Evolutionary conservation across 2,113 vertebrate species (phyloP).

Genomic region (Ardeotis arabs): DNA sequence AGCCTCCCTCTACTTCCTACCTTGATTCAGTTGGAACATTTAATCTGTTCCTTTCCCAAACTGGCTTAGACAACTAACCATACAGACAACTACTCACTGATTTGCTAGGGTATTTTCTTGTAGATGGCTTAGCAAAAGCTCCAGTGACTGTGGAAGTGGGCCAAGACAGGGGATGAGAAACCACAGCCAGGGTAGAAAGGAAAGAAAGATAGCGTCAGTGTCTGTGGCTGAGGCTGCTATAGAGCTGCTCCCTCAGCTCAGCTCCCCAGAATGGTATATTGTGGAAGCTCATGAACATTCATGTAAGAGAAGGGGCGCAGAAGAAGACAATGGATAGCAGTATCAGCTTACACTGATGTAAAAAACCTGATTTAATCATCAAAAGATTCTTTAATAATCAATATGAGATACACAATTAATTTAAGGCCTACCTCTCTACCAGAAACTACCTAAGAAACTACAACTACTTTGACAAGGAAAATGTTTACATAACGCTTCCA

Average conservation of each 20-base stretch:
- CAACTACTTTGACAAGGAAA: background rate
- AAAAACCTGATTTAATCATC: background rate
- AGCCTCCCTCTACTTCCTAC: background rate
- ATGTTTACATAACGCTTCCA: rapidly evolving
- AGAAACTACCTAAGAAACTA: background rate
- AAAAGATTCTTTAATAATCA: background rate
- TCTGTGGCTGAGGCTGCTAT: rapidly evolving
- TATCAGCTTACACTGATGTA: background rate
- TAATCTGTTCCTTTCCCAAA: background rate
- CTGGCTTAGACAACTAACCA: background rate
- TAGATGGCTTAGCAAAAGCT: background rate
- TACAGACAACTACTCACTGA: background rate
- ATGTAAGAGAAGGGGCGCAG: background rate
- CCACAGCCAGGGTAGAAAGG: background rate
- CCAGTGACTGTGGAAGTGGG: background rate
- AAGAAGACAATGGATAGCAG: background rate
- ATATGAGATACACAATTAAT: rapidly evolving
- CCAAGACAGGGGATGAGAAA: background rate
- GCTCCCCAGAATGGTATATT: background rate
- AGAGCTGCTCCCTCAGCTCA: background rate
- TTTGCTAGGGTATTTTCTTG: background rate
- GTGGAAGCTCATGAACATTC: background rate
- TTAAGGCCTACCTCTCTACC: background rate
- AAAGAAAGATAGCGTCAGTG: background rate
- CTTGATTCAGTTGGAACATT: background rate